Base-by-base conservation (phyloP, 2,888 invertebrate species). In the Epinotia brunnichana region DNA sequence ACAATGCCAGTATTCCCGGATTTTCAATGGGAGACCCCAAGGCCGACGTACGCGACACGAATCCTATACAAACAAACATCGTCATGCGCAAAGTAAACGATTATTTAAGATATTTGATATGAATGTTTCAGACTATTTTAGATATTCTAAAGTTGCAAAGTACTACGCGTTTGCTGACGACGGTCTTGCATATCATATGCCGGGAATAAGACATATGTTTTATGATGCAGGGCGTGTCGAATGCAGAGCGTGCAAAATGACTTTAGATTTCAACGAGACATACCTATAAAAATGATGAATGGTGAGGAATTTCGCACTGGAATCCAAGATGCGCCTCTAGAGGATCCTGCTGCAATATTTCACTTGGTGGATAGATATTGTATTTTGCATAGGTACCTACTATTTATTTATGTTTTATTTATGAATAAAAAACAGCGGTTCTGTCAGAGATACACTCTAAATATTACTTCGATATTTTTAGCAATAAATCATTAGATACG, bases 11-110 rank as follows among this genome's bases (percentile, higher is more conserved):
- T 17, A 35, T 59, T 11, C 39, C 11, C 51, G 35, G 39, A 11
- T 60, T 60, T 62, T 29, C 11, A 15, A 54, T 69, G 19, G 44
- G 48, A 56, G 13, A 13, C 19, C 21, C 53, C 54, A 63, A 70
- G 59, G 64, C 60, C 29, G 24, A 29, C 48, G 35, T 39, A 21
- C 13, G 5, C 21, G 21, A 24, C 21, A 53, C 11, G 29, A 51
- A 51, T 17, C 29, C 13, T 35, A 51, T 7, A 53, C 51, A 63
- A 63, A 62, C 44, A 48, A 10, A 35, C 51, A n/a, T 21, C 61
- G 21, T 15, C 19, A 39, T 19, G 44, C 15, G 15, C 15, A 4
- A 44, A 21, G 21, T 41, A 21, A 13, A 60, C 60, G 19, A 21
- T 21, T 39, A 60, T 60, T 61, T n/a, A n/a, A n/a, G n/a, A n/a